These are phyloP conservation scores for Trachops cirrhosus DNA, from an alignment of 2,797 vertebrate genomes.

Conservation along the genomic window DNA sequence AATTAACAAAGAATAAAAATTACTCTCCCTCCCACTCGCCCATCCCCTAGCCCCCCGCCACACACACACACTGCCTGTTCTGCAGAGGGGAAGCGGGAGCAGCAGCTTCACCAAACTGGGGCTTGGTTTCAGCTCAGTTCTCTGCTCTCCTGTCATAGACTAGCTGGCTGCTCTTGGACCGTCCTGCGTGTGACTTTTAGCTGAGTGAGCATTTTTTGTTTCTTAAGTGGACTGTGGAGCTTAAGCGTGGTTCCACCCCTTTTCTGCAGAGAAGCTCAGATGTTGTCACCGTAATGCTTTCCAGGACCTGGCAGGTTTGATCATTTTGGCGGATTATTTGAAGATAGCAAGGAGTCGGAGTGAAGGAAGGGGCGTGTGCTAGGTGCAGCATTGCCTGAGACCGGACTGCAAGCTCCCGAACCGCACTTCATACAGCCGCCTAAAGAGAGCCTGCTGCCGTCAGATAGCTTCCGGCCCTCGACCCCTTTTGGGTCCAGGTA, in stretches of 20 bases:
- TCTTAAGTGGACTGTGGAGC: background rate
- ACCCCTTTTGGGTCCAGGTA: background rate
- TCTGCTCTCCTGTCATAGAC: background rate
- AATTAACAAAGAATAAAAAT: background rate
- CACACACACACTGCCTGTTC: background rate
- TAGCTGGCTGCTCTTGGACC: background rate
- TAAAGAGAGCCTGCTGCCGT: background rate
- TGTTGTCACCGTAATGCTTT: background rate
- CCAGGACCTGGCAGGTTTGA: background rate
- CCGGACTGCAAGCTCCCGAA: background rate
- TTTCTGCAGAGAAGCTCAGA: background rate
- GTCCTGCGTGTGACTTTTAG: background rate
- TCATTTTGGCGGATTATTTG: background rate
- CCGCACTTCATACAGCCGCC: background rate
- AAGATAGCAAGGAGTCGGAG: background rate
- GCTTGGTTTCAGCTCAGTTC: background rate
- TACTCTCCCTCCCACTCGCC: background rate
- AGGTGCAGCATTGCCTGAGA: background rate
- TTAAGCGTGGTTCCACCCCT: background rate
- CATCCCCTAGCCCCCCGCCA: rapidly evolving
- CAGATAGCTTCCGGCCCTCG: background rate
- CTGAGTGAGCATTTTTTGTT: slow-evolving; percentile 15
- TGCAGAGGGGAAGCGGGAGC: background rate
- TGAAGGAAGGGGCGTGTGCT: background rate
- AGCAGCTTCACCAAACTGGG: background rate